Conservation (phyloP, 2,797 vertebrate genomes). For the Tenualosa ilisha region DNA sequence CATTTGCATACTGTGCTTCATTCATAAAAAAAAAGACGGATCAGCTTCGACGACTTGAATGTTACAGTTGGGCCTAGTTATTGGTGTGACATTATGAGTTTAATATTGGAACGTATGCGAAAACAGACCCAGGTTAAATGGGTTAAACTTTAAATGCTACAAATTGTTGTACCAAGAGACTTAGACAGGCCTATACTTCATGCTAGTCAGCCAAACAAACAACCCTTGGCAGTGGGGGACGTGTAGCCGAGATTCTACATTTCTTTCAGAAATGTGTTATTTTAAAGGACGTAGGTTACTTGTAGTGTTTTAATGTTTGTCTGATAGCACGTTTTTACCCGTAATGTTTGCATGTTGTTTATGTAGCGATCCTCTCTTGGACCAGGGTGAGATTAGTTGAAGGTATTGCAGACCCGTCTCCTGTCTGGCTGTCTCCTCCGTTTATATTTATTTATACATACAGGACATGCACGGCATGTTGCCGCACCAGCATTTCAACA, state of each 20-base stretch:
- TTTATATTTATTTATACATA: constrained; percentile 16
- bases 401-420: constrained; percentile 1
- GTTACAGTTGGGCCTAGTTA: background rate
- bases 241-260: background rate
- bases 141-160: background rate
- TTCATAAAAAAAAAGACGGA: constrained; percentile 78
- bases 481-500: constrained; percentile 10
- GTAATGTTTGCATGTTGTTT: background rate
- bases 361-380: background rate
- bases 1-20: constrained; percentile 83
- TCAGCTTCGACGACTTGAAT: constrained; percentile 25
- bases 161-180: background rate
- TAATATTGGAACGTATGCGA: background rate
- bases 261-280: background rate
- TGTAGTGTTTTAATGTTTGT: background rate
- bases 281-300: background rate
- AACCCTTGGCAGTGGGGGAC: background rate
- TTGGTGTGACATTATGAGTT: background rate
- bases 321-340: background rate
- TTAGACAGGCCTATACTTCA: background rate
- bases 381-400: background rate
- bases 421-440: constrained; percentile 8
- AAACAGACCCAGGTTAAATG: background rate
- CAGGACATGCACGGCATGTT: constrained; percentile 21
- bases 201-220: background rate